A percentile compares a stretch with the other conserved stretches of the same genome.
Conservation (phyloP, 1,140 invertebrate species). For the Procambarus virginalis region DNA sequence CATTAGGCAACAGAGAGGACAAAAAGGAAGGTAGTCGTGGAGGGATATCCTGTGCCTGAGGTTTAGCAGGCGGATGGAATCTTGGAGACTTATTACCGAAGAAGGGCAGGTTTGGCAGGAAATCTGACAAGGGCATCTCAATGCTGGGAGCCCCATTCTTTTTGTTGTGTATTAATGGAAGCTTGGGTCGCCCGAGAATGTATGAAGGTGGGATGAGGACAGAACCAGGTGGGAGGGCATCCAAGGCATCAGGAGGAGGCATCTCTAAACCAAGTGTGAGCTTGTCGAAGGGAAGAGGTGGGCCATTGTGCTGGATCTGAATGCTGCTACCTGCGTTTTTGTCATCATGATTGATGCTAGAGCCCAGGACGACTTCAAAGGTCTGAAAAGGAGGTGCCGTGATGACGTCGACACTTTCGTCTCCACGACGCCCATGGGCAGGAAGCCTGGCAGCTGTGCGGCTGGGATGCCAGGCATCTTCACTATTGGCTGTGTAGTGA, state of each 20-base stretch:
- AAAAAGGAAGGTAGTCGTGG: slow-evolving; percentile 49
- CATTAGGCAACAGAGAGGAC: slow-evolving; percentile 19
- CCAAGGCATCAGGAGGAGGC: slow-evolving; percentile 69
- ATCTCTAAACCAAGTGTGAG: slow-evolving; percentile 62
- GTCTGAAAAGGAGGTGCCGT: slow-evolving; percentile 63
- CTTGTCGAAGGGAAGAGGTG: slow-evolving; percentile 37
- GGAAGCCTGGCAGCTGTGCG: slow-evolving; percentile 22
- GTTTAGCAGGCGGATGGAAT: slow-evolving; percentile 21
- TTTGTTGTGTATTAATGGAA: slow-evolving; percentile 33
- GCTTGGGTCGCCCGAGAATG: slow-evolving; percentile 49
- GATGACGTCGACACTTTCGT: slow-evolving; percentile 63
- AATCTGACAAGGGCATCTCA: slow-evolving; percentile 43
- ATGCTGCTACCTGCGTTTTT: neutral
- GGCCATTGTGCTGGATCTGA: neutral
- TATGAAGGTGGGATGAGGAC: slow-evolving; percentile 69
- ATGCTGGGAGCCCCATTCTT: slow-evolving; percentile 10
- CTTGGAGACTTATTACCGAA: slow-evolving; percentile 33
- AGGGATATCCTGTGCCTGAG: slow-evolving; percentile 34
- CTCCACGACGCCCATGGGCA: slow-evolving; percentile 28
- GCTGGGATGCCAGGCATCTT: slow-evolving; percentile 33
- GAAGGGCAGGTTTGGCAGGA: slow-evolving; percentile 56
- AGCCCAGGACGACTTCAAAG: slow-evolving; percentile 66
- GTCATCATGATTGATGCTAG: slow-evolving; percentile 57
- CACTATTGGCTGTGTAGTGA: neutral
- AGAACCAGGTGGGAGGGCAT: slow-evolving; percentile 66